Conservation (phyloP, 2,888 invertebrate species). For the Megaustenia siamemsis region DNA sequence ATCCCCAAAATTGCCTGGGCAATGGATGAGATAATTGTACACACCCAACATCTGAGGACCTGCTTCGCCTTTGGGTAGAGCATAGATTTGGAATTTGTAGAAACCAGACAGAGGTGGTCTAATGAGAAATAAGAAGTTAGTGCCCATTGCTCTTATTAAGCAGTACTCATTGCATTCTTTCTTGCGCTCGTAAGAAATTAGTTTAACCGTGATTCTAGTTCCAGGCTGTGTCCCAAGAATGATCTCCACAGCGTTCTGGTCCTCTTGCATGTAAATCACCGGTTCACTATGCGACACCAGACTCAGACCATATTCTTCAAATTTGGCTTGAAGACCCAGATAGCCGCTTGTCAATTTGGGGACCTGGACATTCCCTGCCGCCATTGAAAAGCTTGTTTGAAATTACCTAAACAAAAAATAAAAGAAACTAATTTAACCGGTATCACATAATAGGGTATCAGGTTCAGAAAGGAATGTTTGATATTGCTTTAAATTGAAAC, state of each 20-base stretch:
- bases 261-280: slow-evolving; percentile 62
- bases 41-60: slow-evolving; percentile 73
- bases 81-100: slow-evolving; percentile 74
- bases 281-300: slow-evolving; percentile 68
- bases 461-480: too few relatives aligned
- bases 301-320: slow-evolving; percentile 67
- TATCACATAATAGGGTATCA: too few relatives aligned
- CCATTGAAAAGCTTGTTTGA: slow-evolving; percentile 13
- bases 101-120: slow-evolving; percentile 69
- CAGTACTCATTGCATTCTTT: slow-evolving; percentile 68
- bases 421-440: neutral
- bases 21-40: slow-evolving; percentile 68
- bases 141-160: slow-evolving; percentile 66
- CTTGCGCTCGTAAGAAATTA: slow-evolving; percentile 68
- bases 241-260: slow-evolving; percentile 63
- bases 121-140: slow-evolving; percentile 66
- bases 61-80: slow-evolving; percentile 68
- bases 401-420: neutral
- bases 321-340: slow-evolving; percentile 72
- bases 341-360: slow-evolving; percentile 72
- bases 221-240: slow-evolving; percentile 64
- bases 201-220: slow-evolving; percentile 68
- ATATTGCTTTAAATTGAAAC: too few relatives aligned
- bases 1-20: slow-evolving; percentile 59
- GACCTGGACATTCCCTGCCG: slow-evolving; percentile 60